Conservation (phyloP, 2,888 invertebrate genomes). For the Sinhomidia bicolor region DNA sequence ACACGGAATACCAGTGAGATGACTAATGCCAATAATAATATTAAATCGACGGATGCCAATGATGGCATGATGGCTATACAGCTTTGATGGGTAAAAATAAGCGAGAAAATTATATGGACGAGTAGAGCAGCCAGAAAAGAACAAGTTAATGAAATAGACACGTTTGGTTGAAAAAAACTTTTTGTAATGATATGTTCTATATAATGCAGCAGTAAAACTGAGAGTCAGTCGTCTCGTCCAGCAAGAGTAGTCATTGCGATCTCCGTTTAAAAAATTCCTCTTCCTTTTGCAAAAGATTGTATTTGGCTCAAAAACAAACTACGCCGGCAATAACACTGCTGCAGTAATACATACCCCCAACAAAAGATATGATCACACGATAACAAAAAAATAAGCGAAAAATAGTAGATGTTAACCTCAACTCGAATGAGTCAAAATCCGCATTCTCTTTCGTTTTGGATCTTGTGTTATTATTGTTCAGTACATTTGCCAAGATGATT, state of each 20-base stretch:
- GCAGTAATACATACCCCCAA: background rate
- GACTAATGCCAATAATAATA: constrained; percentile 39
- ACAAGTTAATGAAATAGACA: background rate
- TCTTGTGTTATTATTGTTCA: background rate
- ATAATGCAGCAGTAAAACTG: background rate
- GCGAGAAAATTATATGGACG: background rate
- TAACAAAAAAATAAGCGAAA: background rate
- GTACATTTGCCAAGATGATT: constrained; percentile 11
- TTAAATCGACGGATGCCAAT: constrained; percentile 11
- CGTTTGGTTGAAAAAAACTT: background rate
- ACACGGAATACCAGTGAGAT: constrained; percentile 34
- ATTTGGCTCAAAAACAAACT: background rate
- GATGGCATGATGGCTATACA: background rate
- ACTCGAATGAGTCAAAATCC: constrained; percentile 53
- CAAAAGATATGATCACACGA: constrained; percentile 10
- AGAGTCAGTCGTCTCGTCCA: background rate
- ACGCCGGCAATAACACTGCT: background rate
- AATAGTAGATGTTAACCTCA: background rate
- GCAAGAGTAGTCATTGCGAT: background rate
- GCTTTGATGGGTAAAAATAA: background rate
- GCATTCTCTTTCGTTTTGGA: constrained; percentile 48
- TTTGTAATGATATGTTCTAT: background rate
- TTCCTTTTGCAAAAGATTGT: background rate
- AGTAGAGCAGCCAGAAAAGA: background rate
- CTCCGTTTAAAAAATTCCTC: background rate